Conservation (phyloP, 2,797 vertebrate species). For the Hozukius guyotensis region DNA sequence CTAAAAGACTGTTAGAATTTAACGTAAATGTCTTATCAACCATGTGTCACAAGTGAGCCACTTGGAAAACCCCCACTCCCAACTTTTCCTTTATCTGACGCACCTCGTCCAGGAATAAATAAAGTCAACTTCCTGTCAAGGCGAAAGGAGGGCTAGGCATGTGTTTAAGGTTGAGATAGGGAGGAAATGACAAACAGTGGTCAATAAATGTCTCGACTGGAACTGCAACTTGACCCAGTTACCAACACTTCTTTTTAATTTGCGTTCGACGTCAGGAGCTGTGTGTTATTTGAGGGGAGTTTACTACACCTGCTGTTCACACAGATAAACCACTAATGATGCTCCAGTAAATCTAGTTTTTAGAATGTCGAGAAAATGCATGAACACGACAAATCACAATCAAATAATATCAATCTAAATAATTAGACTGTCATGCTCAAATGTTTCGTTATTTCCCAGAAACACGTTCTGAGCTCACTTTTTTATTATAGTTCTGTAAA, state of each 20-base stretch:
- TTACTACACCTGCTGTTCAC: conserved; percentile 4
- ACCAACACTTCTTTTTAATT: background rate
- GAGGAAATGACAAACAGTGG: conserved; percentile 16
- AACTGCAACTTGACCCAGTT: background rate
- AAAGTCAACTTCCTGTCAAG: background rate
- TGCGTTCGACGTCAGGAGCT: background rate
- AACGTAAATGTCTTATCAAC: conserved; percentile 28
- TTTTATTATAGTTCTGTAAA: conserved; percentile 61
- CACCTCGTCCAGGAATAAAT: conserved; percentile 25
- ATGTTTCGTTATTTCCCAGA: background rate
- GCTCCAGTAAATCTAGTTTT: conserved; percentile 6
- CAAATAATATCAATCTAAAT: background rate
- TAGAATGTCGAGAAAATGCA: background rate
- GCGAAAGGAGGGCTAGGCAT: background rate
- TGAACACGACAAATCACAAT: background rate
- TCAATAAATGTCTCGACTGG: background rate
- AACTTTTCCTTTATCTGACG: conserved; percentile 16
- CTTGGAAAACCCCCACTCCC: conserved; percentile 19
- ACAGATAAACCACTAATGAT: background rate
- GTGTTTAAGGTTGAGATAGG: conserved; percentile 5
- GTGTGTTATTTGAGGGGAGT: background rate
- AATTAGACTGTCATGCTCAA: background rate
- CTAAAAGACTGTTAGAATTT: background rate
- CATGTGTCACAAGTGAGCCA: background rate
- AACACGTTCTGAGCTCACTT: conserved; percentile 2